Conservation (phyloP, 2,113 vertebrate genomes). For the Pseudopipra pipra region DNA sequence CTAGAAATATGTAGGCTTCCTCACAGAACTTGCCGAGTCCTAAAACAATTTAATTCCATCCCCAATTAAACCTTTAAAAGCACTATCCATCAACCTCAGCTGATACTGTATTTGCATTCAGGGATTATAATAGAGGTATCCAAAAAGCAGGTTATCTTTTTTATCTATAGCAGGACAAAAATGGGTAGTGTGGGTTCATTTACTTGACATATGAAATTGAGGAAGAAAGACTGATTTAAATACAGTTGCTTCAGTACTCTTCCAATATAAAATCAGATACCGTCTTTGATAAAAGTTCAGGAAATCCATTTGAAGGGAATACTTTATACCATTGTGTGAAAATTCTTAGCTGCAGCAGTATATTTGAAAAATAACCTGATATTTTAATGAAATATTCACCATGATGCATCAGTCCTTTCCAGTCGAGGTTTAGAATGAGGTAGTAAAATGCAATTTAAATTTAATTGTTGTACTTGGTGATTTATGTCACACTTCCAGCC, state of each 20-base stretch:
- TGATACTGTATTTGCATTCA: constrained; percentile 36
- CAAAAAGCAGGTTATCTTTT: constrained; percentile 1
- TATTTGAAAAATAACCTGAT: constrained; percentile 46
- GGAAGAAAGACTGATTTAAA: not conserved
- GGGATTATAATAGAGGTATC: not conserved
- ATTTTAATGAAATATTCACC: constrained; percentile 55
- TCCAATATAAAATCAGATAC: constrained; percentile 14
- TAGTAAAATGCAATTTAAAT: constrained; percentile 49
- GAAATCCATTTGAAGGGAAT: constrained; percentile 26
- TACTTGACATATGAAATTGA: not conserved
- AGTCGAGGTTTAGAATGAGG: not conserved
- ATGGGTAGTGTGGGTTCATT: not conserved
- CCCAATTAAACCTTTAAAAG: constrained; percentile 60
- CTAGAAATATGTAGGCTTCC: constrained; percentile 39
- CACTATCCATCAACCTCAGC: constrained; percentile 30
- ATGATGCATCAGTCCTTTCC: constrained; percentile 24
- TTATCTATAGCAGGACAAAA: not conserved
- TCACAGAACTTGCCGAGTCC: constrained; percentile 38
- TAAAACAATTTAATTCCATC: constrained; percentile 52
- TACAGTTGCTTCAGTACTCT: not conserved
- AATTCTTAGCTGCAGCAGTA: not conserved
- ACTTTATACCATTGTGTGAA: constrained; percentile 31
- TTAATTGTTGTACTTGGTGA: constrained; percentile 57
- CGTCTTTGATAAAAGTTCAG: not conserved
- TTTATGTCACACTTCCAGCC: constrained; percentile 40